Evolutionary conservation across 2,113 vertebrate species (phyloP).

Genomic region (Struthidea cinerea): DNA sequence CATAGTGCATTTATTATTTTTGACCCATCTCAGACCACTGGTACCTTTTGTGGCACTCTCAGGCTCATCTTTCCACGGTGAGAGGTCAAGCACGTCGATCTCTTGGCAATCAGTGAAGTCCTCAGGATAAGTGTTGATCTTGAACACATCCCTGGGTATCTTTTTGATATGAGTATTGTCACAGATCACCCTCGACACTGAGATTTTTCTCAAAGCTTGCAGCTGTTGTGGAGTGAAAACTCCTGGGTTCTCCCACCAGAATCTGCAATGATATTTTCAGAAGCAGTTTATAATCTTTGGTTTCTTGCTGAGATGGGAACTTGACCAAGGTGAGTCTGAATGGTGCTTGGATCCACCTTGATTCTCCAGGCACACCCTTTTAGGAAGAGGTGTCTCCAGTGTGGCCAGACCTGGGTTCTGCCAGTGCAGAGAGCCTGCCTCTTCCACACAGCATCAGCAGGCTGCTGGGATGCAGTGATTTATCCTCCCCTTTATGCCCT

Average conservation of each 20-base stretch:
- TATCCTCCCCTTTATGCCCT: neutral
- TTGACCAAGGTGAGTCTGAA: neutral
- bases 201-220: constrained; percentile 62
- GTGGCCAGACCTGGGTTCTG: neutral
- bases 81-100: neutral
- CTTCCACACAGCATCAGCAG: neutral
- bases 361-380: neutral
- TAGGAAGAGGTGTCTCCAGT: neutral
- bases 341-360: neutral
- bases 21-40: neutral
- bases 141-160: constrained; percentile 78
- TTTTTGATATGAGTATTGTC: constrained; percentile 81
- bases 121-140: constrained; percentile 28
- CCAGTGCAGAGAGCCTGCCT: neutral
- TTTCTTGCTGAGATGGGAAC: neutral
- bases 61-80: constrained; percentile 6
- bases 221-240: constrained; percentile 80
- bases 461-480: neutral
- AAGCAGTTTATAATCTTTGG: neutral
- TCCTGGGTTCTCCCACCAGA: constrained; percentile 83
- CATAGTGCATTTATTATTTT: neutral
- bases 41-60: neutral
- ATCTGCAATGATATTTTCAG: constrained; percentile 64
- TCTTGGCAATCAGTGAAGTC: neutral
- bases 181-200: constrained; percentile 82